Evolutionary conservation across 2,888 invertebrate genomes (phyloP), one percentile per base, ranked within the genome.

Genomic region (Eumacrocentrus americanus): DNA sequence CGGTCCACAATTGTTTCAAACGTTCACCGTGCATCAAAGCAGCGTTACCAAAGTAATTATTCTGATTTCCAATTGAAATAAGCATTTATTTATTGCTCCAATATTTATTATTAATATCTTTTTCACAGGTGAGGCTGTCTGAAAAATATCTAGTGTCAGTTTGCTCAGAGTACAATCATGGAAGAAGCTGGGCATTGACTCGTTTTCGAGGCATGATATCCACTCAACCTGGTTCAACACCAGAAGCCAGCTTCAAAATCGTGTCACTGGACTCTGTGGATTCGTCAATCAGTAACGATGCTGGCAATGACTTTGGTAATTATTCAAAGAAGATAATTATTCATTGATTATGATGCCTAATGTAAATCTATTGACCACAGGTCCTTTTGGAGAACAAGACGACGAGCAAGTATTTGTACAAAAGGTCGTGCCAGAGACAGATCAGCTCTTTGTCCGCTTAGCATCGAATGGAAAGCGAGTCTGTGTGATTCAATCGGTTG

Each of bases 351-450:
- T n/a, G n/a, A n/a, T n/a, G n/a, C n/a, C n/a, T n/a, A n/a, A n/a
- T n/a, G 23, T 5, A 29, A 12, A 18, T 44, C 42, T n/a, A n/a
- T 29, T 52, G 4, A 29, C 22, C 20, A 7, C 60, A 84, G 95
- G 96, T 3, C 98, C 98, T 0, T 98, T 94, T 80, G 98, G 98
- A 1, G 98, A 98, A 78, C 95, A 96, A 80, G 96, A 98, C 77
- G 98, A 98, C 76, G 96, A 97, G 75, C 98, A 96, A 84, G 92
- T 99, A 62, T 98, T 99, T 78, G 91, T 99, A 48, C 98, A 98
- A 81, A 96, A 97, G 84, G 94, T 98, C 9, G 94, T 98, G 11
- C 98, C 98, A 0, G 97, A 98, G 77, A 95, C 97, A 0, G 95
- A 97, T 81, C 94, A 95, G 65, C 81, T 98, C 20, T 98, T 95